Evolutionary conservation across 2,888 invertebrate genomes (phyloP).

Genomic region (Sarcophaga variegata): DNA sequence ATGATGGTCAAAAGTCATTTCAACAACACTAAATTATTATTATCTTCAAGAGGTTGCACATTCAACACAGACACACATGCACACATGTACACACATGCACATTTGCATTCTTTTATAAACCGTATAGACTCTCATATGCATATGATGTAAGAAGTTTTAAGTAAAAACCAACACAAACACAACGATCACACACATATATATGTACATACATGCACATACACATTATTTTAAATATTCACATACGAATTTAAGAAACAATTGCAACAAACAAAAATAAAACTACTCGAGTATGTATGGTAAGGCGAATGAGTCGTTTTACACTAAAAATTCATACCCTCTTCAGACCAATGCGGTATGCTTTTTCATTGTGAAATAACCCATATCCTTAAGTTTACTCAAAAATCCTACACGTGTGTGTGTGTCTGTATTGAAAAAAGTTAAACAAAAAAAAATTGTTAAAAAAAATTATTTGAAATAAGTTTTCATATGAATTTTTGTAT

Average conservation of each 20-base stretch:
- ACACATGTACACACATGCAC: slow-evolving; percentile 37
- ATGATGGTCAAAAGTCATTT: slow-evolving; percentile 83
- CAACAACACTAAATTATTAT: slow-evolving; percentile 83
- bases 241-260: slow-evolving; percentile 54
- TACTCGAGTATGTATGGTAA: no score
- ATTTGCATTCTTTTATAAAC: slow-evolving; percentile 28
- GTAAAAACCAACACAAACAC: slow-evolving; percentile 13
- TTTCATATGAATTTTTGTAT: slow-evolving; percentile 54
- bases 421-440: neutral
- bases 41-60: slow-evolving; percentile 82
- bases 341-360: no score
- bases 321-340: no score
- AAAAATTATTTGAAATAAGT: slow-evolving; percentile 40
- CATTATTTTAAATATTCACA: slow-evolving; percentile 39
- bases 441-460: neutral
- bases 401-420: neutral
- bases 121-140: slow-evolving; percentile 12
- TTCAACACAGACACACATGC: slow-evolving; percentile 55
- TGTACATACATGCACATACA: neutral
- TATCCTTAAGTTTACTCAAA: neutral
- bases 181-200: neutral
- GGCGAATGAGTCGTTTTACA: no score
- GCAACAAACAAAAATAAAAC: slow-evolving; percentile 48
- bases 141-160: slow-evolving; percentile 56
- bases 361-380: no score